These are phyloP conservation scores for Oryzias woworae DNA, from an alignment of 2,113 vertebrate species.

Conservation along the genomic window DNA sequence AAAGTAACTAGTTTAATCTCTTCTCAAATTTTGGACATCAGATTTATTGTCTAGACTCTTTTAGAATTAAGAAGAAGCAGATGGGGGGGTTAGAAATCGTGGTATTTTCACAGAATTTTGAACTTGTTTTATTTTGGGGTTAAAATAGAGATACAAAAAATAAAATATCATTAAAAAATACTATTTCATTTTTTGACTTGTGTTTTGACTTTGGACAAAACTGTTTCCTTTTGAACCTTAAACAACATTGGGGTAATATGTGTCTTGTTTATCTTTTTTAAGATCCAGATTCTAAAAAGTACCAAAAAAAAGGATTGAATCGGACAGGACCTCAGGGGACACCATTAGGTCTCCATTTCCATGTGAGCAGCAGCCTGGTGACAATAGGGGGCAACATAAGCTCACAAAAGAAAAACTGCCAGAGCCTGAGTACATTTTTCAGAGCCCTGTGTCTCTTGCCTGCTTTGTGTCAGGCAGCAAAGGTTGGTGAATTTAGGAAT, in stretches of 20 bases:
- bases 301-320: neutral
- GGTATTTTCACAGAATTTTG: no score
- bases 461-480: neutral
- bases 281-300: no score
- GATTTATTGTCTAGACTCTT: neutral
- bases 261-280: no score
- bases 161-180: no score
- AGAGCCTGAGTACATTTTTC: neutral
- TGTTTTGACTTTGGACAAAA: neutral
- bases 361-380: neutral
- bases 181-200: no score
- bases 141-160: no score
- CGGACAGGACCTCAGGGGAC: no score
- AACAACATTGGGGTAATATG: neutral
- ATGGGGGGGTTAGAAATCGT: no score
- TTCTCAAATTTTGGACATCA: neutral
- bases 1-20: neutral
- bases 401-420: conserved; percentile 3
- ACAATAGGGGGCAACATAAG: conserved; percentile 48
- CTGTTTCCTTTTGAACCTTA: neutral
- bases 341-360: neutral
- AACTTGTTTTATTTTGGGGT: no score
- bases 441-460: conserved; percentile 42
- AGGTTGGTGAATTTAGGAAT: no score
- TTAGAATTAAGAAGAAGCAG: neutral